phyloP scores from a whole-genome alignment of 2,797 vertebrate genomes.

The Tauraco hartlaubi region DNA sequence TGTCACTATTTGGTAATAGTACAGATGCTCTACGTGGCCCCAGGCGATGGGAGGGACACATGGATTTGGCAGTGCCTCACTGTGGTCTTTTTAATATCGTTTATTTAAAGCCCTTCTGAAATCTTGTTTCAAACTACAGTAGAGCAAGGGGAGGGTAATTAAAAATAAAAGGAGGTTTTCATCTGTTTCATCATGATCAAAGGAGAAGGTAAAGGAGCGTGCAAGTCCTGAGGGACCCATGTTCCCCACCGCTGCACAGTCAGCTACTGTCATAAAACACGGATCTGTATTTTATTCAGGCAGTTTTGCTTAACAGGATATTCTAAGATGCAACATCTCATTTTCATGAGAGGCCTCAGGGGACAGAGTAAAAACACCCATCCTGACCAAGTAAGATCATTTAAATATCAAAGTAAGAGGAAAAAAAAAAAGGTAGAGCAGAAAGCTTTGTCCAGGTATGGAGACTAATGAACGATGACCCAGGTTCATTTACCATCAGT shows the following conservation, averaged over 20 bases:
- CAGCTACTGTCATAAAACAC: not conserved
- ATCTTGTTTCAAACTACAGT: not conserved
- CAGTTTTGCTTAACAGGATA: slow-evolving; percentile 31
- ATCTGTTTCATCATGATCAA: slow-evolving; percentile 29
- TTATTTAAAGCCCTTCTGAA: slow-evolving; percentile 29
- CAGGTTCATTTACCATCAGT: slow-evolving; percentile 15
- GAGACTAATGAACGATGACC: not conserved
- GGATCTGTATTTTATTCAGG: not conserved
- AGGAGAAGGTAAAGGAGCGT: not conserved
- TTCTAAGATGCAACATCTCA: not conserved
- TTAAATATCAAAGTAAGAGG: not conserved
- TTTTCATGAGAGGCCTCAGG: slow-evolving; percentile 16
- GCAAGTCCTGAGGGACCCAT: not conserved
- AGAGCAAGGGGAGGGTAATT: not conserved
- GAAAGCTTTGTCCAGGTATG: not conserved
- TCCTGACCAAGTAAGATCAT: not conserved
- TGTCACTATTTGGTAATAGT: not conserved
- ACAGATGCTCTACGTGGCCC: not conserved
- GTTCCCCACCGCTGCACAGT: not conserved
- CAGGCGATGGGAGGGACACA: not conserved
- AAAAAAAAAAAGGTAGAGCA: not conserved
- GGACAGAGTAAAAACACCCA: slow-evolving; percentile 1
- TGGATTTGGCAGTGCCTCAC: not conserved
- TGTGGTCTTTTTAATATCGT: not conserved
- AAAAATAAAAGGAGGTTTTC: slow-evolving; percentile 38